A percentile compares a stretch with the other conserved stretches of the same genome.
Evolutionary conservation across 2,113 vertebrate genomes (phyloP).

Genomic region (Oncorhynchus gorbuscha): DNA sequence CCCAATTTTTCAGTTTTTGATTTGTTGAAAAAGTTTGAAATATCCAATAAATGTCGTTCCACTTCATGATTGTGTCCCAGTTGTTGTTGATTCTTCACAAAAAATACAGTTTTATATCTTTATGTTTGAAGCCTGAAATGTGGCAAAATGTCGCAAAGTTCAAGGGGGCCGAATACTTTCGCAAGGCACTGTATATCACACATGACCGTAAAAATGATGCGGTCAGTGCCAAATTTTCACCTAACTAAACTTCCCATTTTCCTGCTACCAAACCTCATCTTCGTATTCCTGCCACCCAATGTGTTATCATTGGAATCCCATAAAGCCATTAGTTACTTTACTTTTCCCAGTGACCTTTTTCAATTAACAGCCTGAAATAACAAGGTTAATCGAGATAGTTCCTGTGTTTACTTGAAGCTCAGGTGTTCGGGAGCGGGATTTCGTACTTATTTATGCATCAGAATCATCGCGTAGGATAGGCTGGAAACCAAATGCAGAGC

Average conservation of each 20-base stretch:
- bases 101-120: too few species aligned
- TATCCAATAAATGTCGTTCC: too few species aligned
- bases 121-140: too few species aligned
- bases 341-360: slow-evolving; percentile 11
- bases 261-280: background rate
- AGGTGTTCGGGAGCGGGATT: background rate
- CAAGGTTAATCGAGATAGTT: slow-evolving; percentile 5
- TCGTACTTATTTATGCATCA: background rate
- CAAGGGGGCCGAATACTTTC: too few species aligned
- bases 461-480: background rate
- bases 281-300: background rate
- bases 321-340: slow-evolving; percentile 16
- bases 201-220: background rate
- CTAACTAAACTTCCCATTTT: background rate
- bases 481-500: background rate
- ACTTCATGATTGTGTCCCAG: too few species aligned
- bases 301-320: slow-evolving; percentile 5
- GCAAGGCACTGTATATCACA: too few species aligned
- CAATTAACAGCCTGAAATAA: slow-evolving; percentile 8
- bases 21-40: too few species aligned
- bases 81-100: too few species aligned
- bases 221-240: background rate
- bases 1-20: too few species aligned
- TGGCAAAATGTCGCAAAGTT: too few species aligned
- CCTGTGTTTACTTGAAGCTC: background rate